phyloP scores from a whole-genome alignment of 2,797 vertebrate genomes.

The Sebastes steindachneri region DNA sequence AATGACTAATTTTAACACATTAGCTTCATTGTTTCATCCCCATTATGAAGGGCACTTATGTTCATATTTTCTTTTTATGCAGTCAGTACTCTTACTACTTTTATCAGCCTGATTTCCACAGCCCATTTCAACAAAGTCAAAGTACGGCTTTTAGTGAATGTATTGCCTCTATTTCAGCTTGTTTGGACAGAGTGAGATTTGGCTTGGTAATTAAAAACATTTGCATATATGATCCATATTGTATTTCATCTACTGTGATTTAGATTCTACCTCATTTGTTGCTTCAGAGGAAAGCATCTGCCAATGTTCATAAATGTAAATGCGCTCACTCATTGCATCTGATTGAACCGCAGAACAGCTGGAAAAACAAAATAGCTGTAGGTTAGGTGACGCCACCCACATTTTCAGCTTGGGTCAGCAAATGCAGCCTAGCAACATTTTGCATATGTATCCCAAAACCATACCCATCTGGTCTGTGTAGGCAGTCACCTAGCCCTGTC shows the following conservation, averaged over 20 bases:
- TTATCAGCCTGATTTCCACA: neutral
- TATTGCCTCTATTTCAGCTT: neutral
- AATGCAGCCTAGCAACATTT: neutral
- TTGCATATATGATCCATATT: neutral
- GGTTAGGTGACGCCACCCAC: neutral
- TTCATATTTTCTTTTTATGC: neutral
- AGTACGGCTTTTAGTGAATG: neutral
- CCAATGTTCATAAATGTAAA: neutral
- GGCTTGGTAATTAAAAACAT: neutral
- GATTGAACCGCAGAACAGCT: neutral
- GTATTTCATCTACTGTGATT: neutral
- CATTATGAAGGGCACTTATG: neutral
- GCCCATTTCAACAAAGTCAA: neutral
- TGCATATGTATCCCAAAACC: neutral
- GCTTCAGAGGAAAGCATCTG: neutral
- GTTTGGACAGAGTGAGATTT: neutral
- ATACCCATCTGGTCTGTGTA: neutral
- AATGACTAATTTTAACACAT: slow-evolving; percentile 12
- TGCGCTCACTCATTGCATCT: neutral
- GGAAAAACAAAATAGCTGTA: neutral
- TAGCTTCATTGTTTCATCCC: neutral
- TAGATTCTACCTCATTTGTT: neutral
- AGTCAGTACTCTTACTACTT: neutral
- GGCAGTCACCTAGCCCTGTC: neutral
- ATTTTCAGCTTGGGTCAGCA: neutral